These are phyloP conservation scores for Circaetus gallicus DNA, from an alignment of 2,113 vertebrate genomes.

Conservation along the genomic window DNA sequence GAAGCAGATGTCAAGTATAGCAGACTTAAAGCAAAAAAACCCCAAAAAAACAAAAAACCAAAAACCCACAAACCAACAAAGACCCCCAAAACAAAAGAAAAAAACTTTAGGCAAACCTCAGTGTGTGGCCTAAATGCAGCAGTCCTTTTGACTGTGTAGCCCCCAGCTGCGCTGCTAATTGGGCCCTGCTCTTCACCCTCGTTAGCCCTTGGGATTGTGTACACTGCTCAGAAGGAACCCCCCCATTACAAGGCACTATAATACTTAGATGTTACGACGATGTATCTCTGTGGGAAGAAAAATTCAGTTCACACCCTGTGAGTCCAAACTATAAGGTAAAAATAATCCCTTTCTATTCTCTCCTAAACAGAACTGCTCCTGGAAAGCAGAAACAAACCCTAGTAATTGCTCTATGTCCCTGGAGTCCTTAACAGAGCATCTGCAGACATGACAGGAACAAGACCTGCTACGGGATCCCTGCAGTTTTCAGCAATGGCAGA, in stretches of 20 bases:
- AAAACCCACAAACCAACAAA: background rate
- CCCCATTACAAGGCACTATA: background rate
- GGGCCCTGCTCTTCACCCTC: background rate
- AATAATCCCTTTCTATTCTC: conserved; percentile 69
- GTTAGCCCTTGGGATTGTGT: background rate
- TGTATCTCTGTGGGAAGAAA: background rate
- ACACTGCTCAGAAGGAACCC: background rate
- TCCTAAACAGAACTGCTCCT: conserved; percentile 71
- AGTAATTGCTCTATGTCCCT: conserved; percentile 64
- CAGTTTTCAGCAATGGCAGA: conserved; percentile 41
- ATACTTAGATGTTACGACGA: background rate
- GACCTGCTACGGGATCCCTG: conserved; percentile 49
- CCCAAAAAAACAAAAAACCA: too few species aligned
- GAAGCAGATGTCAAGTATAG: conserved; percentile 18
- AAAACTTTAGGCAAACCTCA: background rate
- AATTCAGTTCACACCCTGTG: background rate
- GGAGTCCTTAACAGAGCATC: conserved; percentile 67
- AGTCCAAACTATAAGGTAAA: conserved; percentile 50
- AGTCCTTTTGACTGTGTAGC: background rate
- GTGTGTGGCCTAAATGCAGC: background rate
- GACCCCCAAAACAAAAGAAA: background rate
- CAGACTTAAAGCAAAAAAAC: background rate
- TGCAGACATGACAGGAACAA: conserved; percentile 64
- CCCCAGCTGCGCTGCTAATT: background rate
- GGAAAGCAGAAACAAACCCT: conserved; percentile 69